A percentile compares a stretch with the other conserved stretches of the same genome.
Conservation (phyloP, 2,888 invertebrate genomes). For the Cephus sareptanus region DNA sequence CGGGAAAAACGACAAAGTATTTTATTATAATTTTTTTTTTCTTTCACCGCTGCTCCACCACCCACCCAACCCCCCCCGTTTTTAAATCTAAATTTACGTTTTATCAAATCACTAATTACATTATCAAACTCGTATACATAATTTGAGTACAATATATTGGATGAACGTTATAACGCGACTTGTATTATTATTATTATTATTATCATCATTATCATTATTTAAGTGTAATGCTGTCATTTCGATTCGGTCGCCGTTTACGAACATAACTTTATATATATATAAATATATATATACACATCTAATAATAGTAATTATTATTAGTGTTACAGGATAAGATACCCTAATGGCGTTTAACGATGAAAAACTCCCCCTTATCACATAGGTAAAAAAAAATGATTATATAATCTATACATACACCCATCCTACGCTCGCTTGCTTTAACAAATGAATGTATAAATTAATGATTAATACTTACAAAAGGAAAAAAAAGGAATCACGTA, state of each 20-base stretch:
- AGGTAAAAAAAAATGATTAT: conserved; percentile 44
- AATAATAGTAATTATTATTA: conserved; percentile 49
- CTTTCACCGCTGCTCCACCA: too few relatives aligned
- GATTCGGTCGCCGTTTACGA: conserved; percentile 33
- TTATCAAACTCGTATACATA: too few relatives aligned
- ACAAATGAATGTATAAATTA: conserved; percentile 61
- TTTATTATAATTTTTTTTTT: too few relatives aligned
- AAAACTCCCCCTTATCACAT: conserved; percentile 43
- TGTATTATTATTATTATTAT: neutral
- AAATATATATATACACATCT: conserved; percentile 25
- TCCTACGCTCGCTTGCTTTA: conserved; percentile 61
- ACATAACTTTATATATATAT: conserved; percentile 33
- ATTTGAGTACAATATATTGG: conserved; percentile 35
- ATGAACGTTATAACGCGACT: conserved; percentile 31
- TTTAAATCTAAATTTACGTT: too few relatives aligned
- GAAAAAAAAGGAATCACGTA: conserved; percentile 25
- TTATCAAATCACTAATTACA: too few relatives aligned
- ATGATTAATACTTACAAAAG: conserved; percentile 39
- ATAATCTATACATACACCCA: conserved; percentile 53
- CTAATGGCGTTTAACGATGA: conserved; percentile 51
- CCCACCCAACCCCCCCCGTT: too few relatives aligned
- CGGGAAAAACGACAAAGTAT: too few relatives aligned
- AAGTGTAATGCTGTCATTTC: conserved; percentile 29
- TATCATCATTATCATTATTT: neutral
- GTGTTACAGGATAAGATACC: conserved; percentile 52